phyloP scores from a whole-genome alignment of 2,113 vertebrate species.

The Strix uralensis region DNA sequence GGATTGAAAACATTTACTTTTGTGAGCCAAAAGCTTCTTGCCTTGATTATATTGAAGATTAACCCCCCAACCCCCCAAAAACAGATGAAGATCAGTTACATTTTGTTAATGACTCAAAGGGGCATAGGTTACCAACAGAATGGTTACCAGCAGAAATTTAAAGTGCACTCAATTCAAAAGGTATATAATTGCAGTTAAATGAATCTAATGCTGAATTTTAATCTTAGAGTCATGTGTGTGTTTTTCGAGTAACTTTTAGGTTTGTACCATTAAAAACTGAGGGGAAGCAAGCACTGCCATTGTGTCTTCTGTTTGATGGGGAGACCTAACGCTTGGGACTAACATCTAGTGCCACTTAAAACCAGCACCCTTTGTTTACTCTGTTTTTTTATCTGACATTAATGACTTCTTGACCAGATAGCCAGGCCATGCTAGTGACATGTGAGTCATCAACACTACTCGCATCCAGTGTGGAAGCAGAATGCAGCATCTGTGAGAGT shows the following conservation, averaged over 20 bases:
- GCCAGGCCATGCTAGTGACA: neutral
- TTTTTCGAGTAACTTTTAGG: neutral
- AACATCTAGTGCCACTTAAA: neutral
- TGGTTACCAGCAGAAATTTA: conserved; percentile 16
- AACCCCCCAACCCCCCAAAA: neutral
- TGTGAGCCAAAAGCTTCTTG: conserved; percentile 64
- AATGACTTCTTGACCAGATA: neutral
- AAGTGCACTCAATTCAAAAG: conserved; percentile 11
- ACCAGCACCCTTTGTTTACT: neutral
- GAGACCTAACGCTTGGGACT: neutral
- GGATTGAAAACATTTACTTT: conserved; percentile 60
- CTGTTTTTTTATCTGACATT: neutral
- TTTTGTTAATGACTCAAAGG: conserved; percentile 68
- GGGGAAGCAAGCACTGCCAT: neutral
- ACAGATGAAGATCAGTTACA: conserved; percentile 64
- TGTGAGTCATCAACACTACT: neutral
- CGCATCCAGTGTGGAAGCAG: neutral
- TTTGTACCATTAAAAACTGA: neutral
- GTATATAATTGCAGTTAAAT: neutral
- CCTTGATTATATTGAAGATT: conserved; percentile 68
- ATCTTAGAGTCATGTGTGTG: neutral
- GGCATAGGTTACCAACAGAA: conserved; percentile 25
- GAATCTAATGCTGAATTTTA: neutral
- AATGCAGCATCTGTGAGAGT: neutral
- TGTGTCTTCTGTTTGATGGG: neutral